These are phyloP conservation scores for Dendrocopos noguchii DNA, from an alignment of 2,113 vertebrate species.

Conservation along the genomic window DNA sequence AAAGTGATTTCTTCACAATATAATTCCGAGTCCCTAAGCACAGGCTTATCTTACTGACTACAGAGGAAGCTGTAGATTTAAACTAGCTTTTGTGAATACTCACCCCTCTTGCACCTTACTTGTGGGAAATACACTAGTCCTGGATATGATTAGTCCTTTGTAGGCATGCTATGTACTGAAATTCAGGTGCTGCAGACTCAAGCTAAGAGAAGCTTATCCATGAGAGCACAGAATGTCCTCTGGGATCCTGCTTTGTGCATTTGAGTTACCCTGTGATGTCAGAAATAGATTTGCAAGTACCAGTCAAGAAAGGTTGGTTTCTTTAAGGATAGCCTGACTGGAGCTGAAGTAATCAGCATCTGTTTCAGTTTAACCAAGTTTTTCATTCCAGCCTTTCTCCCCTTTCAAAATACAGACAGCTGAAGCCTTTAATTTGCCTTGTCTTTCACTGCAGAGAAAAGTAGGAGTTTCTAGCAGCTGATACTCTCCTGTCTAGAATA, in stretches of 20 bases:
- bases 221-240: background rate
- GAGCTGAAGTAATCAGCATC: constrained; percentile 39
- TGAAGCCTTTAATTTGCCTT: constrained; percentile 56
- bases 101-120: background rate
- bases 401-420: constrained; percentile 26
- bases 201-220: background rate
- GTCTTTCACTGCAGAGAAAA: constrained; percentile 31
- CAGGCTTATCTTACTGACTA: constrained; percentile 12
- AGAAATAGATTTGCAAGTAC: constrained; percentile 1
- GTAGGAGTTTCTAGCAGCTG: constrained; percentile 22
- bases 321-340: background rate
- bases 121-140: background rate
- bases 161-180: background rate
- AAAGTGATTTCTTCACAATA: constrained; percentile 54
- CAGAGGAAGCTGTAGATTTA: background rate
- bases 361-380: constrained; percentile 51
- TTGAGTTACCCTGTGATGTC: background rate
- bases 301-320: constrained; percentile 7
- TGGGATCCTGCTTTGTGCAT: background rate
- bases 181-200: background rate
- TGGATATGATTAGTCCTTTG: background rate
- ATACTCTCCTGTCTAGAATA: constrained; percentile 16
- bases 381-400: constrained; percentile 43
- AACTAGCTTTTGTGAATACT: background rate
- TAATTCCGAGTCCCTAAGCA: constrained; percentile 24